Evolutionary conservation across 1,140 invertebrate genomes (phyloP).

Genomic region (Achroia grisella): DNA sequence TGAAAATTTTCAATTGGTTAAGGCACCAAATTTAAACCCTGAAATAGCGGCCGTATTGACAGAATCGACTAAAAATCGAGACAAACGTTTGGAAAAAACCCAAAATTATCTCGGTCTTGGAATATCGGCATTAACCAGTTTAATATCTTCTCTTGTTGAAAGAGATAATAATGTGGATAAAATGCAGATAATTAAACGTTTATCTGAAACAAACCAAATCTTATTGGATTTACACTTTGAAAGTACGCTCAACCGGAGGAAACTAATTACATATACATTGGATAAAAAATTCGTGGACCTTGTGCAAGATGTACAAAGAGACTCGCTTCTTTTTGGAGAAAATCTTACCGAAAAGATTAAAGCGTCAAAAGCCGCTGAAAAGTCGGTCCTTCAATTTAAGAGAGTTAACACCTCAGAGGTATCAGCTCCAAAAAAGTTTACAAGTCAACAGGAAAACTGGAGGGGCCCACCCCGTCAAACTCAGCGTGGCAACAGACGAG

Average conservation of each 20-base stretch:
- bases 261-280: too few relatives aligned
- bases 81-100: background rate
- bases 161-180: background rate
- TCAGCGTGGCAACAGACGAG: background rate
- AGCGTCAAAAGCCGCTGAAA: too few relatives aligned
- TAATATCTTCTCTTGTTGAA: too few relatives aligned
- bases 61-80: background rate
- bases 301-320: background rate
- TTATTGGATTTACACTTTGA: background rate
- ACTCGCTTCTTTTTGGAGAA: too few relatives aligned
- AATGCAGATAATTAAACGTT: background rate
- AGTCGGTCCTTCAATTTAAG: too few relatives aligned
- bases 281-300: background rate
- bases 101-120: conserved; percentile 1
- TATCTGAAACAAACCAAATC: too few relatives aligned
- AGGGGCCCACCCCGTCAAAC: background rate
- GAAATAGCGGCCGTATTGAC: background rate
- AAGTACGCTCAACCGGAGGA: background rate
- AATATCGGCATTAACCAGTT: conserved; percentile 1
- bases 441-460: too few relatives aligned
- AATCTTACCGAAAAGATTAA: too few relatives aligned
- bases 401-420: background rate
- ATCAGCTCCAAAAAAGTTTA: too few relatives aligned
- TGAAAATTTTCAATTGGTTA: conserved; percentile 1
- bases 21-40: conserved; percentile 5